Evolutionary conservation across 2,113 vertebrate species (phyloP).

Genomic region (Propithecus coquereli): DNA sequence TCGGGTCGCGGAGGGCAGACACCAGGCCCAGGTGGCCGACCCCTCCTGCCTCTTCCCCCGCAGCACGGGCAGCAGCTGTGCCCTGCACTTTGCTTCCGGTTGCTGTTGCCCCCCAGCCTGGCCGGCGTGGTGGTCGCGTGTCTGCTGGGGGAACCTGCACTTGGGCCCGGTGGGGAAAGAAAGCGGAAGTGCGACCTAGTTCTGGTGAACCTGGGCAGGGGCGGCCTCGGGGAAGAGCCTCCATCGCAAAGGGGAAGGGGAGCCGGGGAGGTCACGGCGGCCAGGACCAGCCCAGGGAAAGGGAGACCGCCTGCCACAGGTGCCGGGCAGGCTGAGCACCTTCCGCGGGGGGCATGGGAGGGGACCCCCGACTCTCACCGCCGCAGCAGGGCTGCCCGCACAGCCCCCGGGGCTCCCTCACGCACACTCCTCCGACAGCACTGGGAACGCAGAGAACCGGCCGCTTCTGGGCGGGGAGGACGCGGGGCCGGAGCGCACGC

Average conservation of each 20-base stretch:
- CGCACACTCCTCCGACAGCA: too few relatives aligned
- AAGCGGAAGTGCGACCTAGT: background rate
- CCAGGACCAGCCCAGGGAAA: background rate
- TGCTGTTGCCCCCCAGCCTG: background rate
- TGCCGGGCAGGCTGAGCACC: background rate
- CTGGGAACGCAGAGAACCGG: background rate
- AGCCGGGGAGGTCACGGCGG: background rate
- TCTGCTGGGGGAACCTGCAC: background rate
- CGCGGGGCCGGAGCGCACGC: too few relatives aligned
- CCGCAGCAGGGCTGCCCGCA: background rate
- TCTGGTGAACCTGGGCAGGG: background rate
- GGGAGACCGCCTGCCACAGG: background rate
- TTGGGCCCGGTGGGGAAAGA: background rate
- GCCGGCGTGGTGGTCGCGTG: accelerated
- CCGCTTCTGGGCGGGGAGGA: background rate
- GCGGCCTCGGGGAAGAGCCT: background rate
- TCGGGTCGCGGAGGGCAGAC: background rate
- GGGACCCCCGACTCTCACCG: background rate
- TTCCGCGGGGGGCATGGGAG: background rate
- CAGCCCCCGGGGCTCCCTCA: too few relatives aligned
- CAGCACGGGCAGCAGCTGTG: accelerated
- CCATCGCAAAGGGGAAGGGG: background rate
- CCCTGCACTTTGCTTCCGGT: background rate
- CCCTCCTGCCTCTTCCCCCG: too few relatives aligned
- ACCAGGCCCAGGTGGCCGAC: background rate